These are phyloP conservation scores for Cyprinodon brontotheroides DNA, from an alignment of 2,113 vertebrate species.

Conservation along the genomic window DNA sequence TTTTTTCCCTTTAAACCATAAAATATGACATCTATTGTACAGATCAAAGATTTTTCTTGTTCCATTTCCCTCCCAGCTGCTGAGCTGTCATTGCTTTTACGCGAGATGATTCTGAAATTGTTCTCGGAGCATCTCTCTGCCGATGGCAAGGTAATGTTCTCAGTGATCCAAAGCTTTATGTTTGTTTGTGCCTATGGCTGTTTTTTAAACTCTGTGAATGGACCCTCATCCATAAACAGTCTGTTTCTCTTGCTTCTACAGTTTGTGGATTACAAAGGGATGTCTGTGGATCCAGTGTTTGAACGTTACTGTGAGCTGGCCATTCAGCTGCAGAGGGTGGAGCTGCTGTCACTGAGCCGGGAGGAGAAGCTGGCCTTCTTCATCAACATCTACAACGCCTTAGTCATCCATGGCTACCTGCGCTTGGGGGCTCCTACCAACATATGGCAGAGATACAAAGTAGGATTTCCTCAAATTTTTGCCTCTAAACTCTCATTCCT, in stretches of 20 bases:
- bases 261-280: constrained; percentile 82
- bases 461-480: constrained; percentile 43
- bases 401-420: constrained; percentile 82
- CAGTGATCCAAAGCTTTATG: background rate
- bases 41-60: background rate
- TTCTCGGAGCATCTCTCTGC: constrained; percentile 81
- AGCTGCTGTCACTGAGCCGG: constrained; percentile 75
- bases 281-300: constrained; percentile 71
- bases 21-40: background rate
- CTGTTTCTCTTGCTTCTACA: constrained; percentile 30
- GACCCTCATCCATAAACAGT: background rate
- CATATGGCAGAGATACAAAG: constrained; percentile 82
- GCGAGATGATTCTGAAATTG: constrained; percentile 80
- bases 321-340: constrained; percentile 79
- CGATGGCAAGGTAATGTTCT: constrained; percentile 81
- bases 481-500: background rate
- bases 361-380: constrained; percentile 85
- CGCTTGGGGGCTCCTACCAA: constrained; percentile 78
- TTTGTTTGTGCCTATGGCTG: background rate
- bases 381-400: constrained; percentile 84
- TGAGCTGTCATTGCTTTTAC: constrained; percentile 75
- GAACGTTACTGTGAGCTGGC: constrained; percentile 77
- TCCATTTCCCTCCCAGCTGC: constrained; percentile 61
- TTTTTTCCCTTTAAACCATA: too few relatives aligned
- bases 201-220: background rate